phyloP scores from a whole-genome alignment of 2,113 vertebrate species.

The Oxyura jamaicensis region DNA sequence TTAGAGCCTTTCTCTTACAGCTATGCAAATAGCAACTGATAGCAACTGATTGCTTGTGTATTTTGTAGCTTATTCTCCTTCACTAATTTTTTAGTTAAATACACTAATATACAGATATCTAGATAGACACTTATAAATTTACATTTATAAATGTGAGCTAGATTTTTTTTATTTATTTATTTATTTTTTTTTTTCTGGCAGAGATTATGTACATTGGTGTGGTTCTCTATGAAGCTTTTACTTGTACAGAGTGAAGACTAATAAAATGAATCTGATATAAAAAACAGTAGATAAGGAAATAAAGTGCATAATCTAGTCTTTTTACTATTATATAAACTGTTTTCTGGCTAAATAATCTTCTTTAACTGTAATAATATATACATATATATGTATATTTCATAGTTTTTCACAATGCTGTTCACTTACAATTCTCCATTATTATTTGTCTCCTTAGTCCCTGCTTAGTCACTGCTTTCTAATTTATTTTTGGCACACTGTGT shows the following conservation, averaged over 20 bases:
- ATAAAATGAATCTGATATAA: neutral
- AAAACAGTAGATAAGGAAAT: neutral
- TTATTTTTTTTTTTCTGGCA: neutral
- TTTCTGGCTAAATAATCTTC: neutral
- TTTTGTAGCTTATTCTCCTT: neutral
- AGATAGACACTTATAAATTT: neutral
- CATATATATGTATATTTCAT: neutral
- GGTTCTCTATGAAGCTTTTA: neutral
- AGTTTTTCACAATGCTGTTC: neutral
- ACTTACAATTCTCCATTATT: neutral
- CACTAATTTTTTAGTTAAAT: neutral
- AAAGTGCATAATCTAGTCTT: neutral
- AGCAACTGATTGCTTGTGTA: accelerated
- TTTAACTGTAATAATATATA: neutral
- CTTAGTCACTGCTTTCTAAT: neutral
- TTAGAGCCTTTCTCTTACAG: neutral
- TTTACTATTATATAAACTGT: neutral
- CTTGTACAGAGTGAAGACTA: neutral
- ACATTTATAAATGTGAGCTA: neutral
- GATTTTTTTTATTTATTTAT: neutral
- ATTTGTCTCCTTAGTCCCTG: neutral
- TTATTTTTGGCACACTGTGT: neutral
- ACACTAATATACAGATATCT: neutral
- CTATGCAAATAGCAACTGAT: neutral
- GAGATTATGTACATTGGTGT: accelerated